These are phyloP conservation scores for Physocephala rufipes DNA, from an alignment of 2,888 invertebrate genomes.

Conservation along the genomic window DNA sequence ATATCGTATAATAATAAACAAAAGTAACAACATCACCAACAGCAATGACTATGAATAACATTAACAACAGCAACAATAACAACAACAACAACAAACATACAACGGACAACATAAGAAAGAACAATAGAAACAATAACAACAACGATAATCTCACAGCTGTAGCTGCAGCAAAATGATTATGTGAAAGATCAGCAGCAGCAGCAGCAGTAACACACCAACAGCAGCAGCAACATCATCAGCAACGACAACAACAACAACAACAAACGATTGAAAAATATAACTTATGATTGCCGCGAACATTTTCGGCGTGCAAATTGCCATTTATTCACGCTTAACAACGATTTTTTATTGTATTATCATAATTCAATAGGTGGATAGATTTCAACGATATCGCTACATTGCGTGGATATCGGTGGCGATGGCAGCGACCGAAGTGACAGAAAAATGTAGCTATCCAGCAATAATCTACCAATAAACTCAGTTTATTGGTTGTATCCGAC, in stretches of 20 bases:
- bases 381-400: too few relatives aligned
- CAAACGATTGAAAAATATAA: slow-evolving; percentile 30
- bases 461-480: too few relatives aligned
- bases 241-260: slow-evolving; percentile 28
- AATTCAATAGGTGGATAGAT: slow-evolving; percentile 28
- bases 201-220: too few relatives aligned
- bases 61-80: slow-evolving; percentile 24
- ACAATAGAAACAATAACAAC: too few relatives aligned
- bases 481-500: too few relatives aligned
- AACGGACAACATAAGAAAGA: slow-evolving; percentile 5
- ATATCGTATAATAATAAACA: too few relatives aligned
- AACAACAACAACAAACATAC: slow-evolving; percentile 8
- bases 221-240: slow-evolving; percentile 11
- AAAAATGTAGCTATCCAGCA: too few relatives aligned
- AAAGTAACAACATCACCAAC: too few relatives aligned
- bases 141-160: too few relatives aligned
- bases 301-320: slow-evolving; percentile 40
- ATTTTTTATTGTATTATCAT: slow-evolving; percentile 33
- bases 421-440: too few relatives aligned
- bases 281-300: slow-evolving; percentile 29
- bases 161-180: slow-evolving; percentile 9
- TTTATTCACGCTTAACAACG: slow-evolving; percentile 37
- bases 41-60: too few relatives aligned
- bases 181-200: slow-evolving; percentile 5
- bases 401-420: too few relatives aligned